A percentile compares a stretch with the other conserved stretches of the same genome.
Conservation (phyloP, 2,888 invertebrate genomes). For the Drosophila paracracens region DNA sequence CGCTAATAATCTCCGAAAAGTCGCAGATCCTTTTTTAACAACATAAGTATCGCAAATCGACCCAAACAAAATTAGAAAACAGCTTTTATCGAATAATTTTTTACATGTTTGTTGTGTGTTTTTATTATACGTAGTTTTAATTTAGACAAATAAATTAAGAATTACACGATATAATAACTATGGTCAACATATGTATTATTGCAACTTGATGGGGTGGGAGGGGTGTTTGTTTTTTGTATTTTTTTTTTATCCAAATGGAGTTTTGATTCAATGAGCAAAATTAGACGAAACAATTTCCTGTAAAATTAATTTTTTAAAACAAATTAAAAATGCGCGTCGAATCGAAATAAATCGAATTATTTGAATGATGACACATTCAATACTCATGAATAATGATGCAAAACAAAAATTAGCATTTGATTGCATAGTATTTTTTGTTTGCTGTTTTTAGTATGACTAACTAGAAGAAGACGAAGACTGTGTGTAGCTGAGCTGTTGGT, state of each 20-base stretch:
- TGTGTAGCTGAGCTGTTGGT: conserved; percentile 2
- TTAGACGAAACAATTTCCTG: conserved; percentile 32
- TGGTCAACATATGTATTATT: conserved; percentile 71
- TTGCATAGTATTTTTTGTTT: conserved; percentile 9
- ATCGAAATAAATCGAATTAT: conserved; percentile 36
- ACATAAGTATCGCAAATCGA: neutral
- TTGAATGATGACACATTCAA: conserved; percentile 42
- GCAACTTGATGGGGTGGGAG: conserved; percentile 41
- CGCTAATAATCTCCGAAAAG: neutral
- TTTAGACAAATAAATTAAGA: conserved; percentile 79
- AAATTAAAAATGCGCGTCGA: conserved; percentile 67
- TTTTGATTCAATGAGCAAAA: conserved; percentile 33
- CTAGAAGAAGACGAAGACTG: conserved; percentile 30
- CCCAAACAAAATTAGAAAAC: neutral
- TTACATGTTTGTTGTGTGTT: conserved; percentile 50
- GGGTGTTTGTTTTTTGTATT: neutral
- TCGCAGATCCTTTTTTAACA: neutral
- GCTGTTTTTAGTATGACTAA: conserved; percentile 54
- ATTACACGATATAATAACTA: conserved; percentile 79
- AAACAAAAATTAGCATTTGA: neutral
- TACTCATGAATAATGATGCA: conserved; percentile 33
- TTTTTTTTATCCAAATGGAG: neutral
- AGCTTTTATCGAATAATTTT: conserved; percentile 15
- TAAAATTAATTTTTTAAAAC: conserved; percentile 52
- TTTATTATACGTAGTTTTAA: conserved; percentile 76